Conservation (phyloP, 2,113 vertebrate species). For the Falcunculus frontatus region DNA sequence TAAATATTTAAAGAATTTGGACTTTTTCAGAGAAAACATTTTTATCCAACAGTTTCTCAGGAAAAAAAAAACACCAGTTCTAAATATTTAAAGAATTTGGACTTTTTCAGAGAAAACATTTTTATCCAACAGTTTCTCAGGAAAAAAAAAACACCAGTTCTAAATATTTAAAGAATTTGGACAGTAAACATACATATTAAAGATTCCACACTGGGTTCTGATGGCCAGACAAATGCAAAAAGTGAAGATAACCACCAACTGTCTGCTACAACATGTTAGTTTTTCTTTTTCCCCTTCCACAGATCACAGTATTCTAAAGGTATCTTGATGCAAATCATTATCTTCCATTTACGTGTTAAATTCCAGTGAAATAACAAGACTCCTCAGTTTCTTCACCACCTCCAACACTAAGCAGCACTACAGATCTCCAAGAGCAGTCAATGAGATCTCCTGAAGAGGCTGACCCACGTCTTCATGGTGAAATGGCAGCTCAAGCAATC, state of each 20-base stretch:
- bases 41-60: neutral
- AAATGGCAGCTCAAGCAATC: neutral
- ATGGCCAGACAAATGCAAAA: neutral
- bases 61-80: neutral
- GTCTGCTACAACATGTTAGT: neutral
- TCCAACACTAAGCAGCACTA: neutral
- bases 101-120: neutral
- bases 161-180: too few relatives aligned
- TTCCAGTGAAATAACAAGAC: neutral
- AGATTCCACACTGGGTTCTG: neutral
- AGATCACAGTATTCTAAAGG: neutral
- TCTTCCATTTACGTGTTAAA: neutral
- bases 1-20: too few relatives aligned
- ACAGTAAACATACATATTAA: neutral
- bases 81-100: too few relatives aligned
- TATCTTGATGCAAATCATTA: neutral
- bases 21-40: neutral
- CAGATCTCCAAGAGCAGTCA: neutral
- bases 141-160: neutral
- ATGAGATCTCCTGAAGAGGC: neutral
- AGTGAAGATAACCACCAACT: neutral
- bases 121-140: neutral
- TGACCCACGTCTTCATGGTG: fast-evolving
- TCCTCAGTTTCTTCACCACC: neutral
- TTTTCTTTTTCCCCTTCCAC: neutral